These are phyloP conservation scores for Zhuqinia jingwanae DNA, from an alignment of 2,888 invertebrate genomes.

Conservation along the genomic window DNA sequence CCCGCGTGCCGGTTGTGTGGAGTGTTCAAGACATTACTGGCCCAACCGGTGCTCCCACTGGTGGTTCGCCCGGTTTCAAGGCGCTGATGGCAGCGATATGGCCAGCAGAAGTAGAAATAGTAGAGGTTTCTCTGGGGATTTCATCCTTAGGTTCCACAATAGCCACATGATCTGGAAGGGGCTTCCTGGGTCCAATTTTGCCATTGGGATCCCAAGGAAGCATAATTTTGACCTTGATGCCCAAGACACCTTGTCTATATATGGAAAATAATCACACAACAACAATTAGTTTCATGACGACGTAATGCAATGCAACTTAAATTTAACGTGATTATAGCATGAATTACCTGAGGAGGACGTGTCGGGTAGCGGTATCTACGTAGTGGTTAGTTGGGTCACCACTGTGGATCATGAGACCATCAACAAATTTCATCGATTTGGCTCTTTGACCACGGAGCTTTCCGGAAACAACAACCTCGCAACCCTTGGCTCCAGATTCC, in stretches of 20 bases:
- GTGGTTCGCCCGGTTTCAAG: conserved; percentile 57
- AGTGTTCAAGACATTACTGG: conserved; percentile 54
- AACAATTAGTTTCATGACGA: neutral
- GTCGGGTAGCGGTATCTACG: conserved; percentile 98
- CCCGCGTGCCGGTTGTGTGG: neutral
- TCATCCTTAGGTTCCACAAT: conserved; percentile 99
- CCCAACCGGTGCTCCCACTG: conserved; percentile 59
- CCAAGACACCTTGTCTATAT: conserved; percentile 84
- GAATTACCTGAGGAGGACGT: conserved; percentile 84
- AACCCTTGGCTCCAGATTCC: conserved; percentile 98
- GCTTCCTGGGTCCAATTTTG: conserved; percentile 98
- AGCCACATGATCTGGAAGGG: conserved; percentile 97
- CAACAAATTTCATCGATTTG: conserved; percentile 99
- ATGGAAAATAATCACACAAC: conserved; percentile 5
- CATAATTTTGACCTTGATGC: conserved; percentile 98
- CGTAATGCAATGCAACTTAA: neutral
- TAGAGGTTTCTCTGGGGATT: conserved; percentile 59
- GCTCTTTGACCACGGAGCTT: conserved; percentile 99
- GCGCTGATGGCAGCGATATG: conserved; percentile 19
- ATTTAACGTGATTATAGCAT: no score
- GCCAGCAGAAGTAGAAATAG: conserved; percentile 33
- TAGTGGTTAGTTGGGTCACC: conserved; percentile 99
- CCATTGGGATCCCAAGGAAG: conserved; percentile 98
- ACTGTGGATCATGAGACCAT: conserved; percentile 99
- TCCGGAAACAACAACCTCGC: conserved; percentile 99